These are phyloP conservation scores for Andrena camellia DNA, from an alignment of 2,888 invertebrate genomes.

Conservation along the genomic window DNA sequence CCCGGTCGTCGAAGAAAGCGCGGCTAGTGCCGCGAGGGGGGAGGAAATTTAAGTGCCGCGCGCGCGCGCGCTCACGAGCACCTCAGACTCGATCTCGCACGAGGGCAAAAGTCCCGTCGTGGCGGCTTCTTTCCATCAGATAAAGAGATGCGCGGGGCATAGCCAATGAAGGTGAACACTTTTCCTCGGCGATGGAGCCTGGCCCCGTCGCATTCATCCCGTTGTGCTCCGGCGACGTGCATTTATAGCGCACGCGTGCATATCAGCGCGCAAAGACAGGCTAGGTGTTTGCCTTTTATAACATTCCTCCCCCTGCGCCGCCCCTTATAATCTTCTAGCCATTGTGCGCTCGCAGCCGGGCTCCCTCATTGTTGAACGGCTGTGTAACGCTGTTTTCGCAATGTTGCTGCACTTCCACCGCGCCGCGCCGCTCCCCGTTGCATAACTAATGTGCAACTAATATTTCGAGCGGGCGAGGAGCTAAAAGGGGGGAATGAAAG, in stretches of 20 bases:
- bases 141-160: constrained; percentile 77
- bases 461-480: constrained; percentile 2
- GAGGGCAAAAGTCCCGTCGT: constrained; percentile 56
- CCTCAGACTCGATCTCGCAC: constrained; percentile 52
- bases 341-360: constrained; percentile 57
- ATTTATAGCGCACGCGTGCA: constrained; percentile 44
- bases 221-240: constrained; percentile 51
- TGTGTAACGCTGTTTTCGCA: constrained; percentile 56
- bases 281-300: constrained; percentile 57
- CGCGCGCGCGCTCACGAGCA: constrained; percentile 53
- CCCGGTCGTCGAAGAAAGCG: constrained; percentile 61
- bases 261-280: constrained; percentile 55
- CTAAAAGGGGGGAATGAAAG: too few species aligned
- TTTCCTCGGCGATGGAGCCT: constrained; percentile 70
- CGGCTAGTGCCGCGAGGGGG: constrained; percentile 43
- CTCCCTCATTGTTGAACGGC: constrained; percentile 60
- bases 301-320: constrained; percentile 17
- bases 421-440: constrained; percentile 26
- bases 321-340: constrained; percentile 62
- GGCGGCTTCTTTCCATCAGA: constrained; percentile 80
- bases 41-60: constrained; percentile 45
- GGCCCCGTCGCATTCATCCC: constrained; percentile 59
- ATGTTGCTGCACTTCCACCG: constrained; percentile 48
- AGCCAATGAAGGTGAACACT: constrained; percentile 76
- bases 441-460: constrained; percentile 56